Base-by-base conservation (phyloP, 1,140 invertebrate genomes). In the Cylas formicarius region DNA sequence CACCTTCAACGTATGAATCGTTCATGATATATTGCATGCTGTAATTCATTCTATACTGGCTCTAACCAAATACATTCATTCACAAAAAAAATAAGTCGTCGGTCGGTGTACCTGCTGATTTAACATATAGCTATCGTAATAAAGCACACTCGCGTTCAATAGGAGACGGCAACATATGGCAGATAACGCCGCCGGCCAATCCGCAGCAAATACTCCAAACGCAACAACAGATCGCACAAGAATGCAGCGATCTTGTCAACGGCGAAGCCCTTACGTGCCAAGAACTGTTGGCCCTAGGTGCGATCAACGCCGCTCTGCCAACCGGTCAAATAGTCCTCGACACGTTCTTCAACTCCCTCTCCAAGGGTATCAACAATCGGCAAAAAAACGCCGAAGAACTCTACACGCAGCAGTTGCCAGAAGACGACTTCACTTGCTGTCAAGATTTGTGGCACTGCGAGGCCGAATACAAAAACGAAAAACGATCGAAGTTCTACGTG, bases 271-370 rank as follows among this genome's bases (percentile, higher is more conserved):
- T 92, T 76, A 92, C 88, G 2, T 93, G 89, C 68, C 88, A 90
- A 67, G 90, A 96, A 70, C 72, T 95, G 2, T 71, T 96, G 27
- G 90, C 90, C 20, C 72, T 94, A 18, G 90, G 91, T 27, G 89
- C 90, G 7, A 77, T 96, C 18, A 89, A 87, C 53, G 90, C 90
- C 1, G 87, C 90, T 2, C 66, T 94, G 44, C 90, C 90, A 13
- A 91, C 90, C 4, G 86, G 85, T 24, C 86, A 90, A 68, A 76
- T 86, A 20, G 84, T 83, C 3, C 67, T 88, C 14, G 82, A 87
- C 54, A 82, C 84, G 2, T 84, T 89, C 63, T 81, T 88, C 54
- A 78, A 78, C 58, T 84, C 85, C 18, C 69, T 89, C 7, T 83
- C 82, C 7, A 86, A 86, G 64, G 81, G 80, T 36, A 76, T 72